Conservation (phyloP, 2,888 invertebrate genomes). For the Tuta absoluta region DNA sequence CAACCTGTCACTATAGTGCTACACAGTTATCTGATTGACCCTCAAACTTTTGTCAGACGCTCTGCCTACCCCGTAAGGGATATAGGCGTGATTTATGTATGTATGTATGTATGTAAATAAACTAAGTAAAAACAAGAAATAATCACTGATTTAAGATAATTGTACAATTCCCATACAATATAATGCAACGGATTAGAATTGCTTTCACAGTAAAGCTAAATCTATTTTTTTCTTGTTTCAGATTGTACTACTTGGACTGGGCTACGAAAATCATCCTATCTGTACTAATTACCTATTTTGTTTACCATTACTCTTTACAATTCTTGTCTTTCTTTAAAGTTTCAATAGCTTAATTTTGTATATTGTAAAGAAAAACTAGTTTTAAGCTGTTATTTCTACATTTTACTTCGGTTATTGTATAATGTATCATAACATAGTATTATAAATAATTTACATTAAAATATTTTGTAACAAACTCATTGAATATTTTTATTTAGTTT, state of each 20-base stretch:
- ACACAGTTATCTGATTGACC: too few species aligned
- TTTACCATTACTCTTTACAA: conserved; percentile 46
- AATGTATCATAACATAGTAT: neutral
- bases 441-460: neutral
- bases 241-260: conserved; percentile 78
- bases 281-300: conserved; percentile 47
- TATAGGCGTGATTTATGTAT: too few species aligned
- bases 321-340: conserved; percentile 35
- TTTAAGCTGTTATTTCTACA: neutral
- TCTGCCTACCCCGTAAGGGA: too few species aligned
- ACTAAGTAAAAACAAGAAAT: too few species aligned
- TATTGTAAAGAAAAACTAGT: neutral
- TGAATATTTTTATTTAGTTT: too few species aligned
- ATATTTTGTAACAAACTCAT: neutral
- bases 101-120: too few species aligned
- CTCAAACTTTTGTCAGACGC: too few species aligned
- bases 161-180: too few species aligned
- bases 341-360: neutral
- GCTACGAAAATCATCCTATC: conserved; percentile 46
- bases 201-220: too few species aligned
- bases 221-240: conserved; percentile 47
- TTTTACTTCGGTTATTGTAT: neutral
- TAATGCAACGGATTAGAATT: too few species aligned
- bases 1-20: too few species aligned
- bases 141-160: too few species aligned